Conservation (phyloP, 1,140 invertebrate genomes). For the Vanessa tameamea region DNA sequence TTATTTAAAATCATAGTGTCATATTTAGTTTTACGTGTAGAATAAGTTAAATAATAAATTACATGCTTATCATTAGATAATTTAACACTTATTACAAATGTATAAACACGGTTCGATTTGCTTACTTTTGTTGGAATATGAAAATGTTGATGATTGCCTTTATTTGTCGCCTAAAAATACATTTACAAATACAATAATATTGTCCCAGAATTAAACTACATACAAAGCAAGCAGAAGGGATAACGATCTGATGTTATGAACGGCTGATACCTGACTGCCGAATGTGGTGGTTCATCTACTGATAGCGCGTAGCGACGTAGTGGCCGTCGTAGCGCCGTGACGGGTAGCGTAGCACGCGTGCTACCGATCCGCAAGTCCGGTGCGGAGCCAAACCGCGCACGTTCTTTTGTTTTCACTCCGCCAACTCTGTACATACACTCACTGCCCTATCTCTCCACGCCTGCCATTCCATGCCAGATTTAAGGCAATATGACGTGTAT, state of each 20-base stretch:
- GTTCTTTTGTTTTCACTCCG: slow-evolving; percentile 53
- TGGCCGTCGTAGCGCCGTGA: slow-evolving; percentile 81
- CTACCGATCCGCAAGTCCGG: slow-evolving; percentile 78
- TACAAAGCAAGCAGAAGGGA: slow-evolving; percentile 4
- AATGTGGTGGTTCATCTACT: slow-evolving; percentile 83
- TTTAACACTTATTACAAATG: no score
- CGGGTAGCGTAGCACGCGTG: slow-evolving; percentile 76
- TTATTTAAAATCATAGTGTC: no score
- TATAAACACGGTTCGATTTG: no score
- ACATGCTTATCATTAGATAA: no score
- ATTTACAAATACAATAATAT: neutral
- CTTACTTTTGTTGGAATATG: no score
- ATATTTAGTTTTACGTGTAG: no score
- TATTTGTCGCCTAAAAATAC: neutral
- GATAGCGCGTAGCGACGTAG: slow-evolving; percentile 85
- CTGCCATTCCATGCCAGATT: slow-evolving; percentile 14
- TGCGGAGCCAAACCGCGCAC: slow-evolving; percentile 69
- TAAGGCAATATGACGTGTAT: slow-evolving; percentile 19
- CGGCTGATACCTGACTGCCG: slow-evolving; percentile 65
- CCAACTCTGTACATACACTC: slow-evolving; percentile 61
- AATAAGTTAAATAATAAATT: no score
- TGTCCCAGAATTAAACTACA: slow-evolving; percentile 4
- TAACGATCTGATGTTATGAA: neutral
- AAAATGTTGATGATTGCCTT: no score
- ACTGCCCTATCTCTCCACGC: slow-evolving; percentile 43